A percentile compares a stretch with the other conserved stretches of the same genome.
phyloP scores from a whole-genome alignment of 2,888 invertebrate species.

The Calameuta idolon region DNA sequence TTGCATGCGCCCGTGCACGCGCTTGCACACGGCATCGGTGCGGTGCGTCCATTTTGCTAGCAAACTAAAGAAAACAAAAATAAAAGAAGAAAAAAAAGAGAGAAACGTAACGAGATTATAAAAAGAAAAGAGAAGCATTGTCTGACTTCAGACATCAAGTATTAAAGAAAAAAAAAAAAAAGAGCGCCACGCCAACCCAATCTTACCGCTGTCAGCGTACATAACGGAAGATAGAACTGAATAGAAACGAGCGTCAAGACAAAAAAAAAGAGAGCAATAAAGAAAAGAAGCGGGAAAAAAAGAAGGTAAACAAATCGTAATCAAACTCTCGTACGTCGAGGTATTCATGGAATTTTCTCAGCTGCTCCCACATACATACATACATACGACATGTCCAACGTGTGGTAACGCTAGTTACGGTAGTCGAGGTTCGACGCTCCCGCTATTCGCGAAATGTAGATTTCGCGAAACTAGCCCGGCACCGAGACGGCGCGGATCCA shows the following conservation, averaged over 20 bases:
- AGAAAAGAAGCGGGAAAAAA: not conserved
- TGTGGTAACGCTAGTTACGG: not conserved
- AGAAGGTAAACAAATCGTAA: too few species aligned
- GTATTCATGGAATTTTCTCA: too few species aligned
- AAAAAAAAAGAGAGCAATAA: not conserved
- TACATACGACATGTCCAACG: too few species aligned
- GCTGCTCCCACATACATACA: too few species aligned
- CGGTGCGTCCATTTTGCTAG: not conserved
- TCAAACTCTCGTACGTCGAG: too few species aligned
- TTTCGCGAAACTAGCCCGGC: too few species aligned
- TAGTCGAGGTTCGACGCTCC: constrained; percentile 2
- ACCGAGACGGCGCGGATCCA: too few species aligned
- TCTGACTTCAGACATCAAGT: not conserved
- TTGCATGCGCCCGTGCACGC: not conserved
- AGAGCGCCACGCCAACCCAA: not conserved
- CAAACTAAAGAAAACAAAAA: not conserved
- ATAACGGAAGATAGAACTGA: not conserved
- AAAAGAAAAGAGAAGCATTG: not conserved
- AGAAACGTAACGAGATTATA: not conserved
- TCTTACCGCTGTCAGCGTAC: not conserved
- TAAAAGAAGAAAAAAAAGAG: not conserved
- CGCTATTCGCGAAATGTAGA: too few species aligned
- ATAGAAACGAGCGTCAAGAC: not conserved
- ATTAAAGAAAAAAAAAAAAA: not conserved
- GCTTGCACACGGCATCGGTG: not conserved